Conservation (phyloP, 2,797 vertebrate species). For the Hippopotamyrus pictus region DNA sequence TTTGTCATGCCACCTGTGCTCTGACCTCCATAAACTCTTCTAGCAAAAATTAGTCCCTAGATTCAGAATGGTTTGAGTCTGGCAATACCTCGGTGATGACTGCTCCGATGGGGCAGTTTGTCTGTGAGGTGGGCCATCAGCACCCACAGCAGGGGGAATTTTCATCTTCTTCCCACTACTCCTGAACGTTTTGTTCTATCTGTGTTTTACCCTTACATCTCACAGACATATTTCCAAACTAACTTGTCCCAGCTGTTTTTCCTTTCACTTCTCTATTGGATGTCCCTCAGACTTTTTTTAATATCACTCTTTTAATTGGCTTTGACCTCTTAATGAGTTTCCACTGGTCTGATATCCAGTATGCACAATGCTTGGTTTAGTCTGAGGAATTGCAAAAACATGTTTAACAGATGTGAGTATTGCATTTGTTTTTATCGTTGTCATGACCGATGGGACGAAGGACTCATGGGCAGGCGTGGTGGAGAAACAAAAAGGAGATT, state of each 20-base stretch:
- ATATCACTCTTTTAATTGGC: not conserved
- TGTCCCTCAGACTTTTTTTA: not conserved
- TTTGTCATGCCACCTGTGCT: not conserved
- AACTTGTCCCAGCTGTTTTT: not conserved
- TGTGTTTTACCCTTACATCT: not conserved
- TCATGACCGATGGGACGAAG: not conserved
- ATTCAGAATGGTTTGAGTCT: not conserved
- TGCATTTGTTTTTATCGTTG: not conserved
- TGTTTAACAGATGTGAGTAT: not conserved
- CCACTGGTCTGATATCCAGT: not conserved
- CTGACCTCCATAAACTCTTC: not conserved
- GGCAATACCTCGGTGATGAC: not conserved
- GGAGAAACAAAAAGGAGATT: not conserved
- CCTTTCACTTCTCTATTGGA: not conserved
- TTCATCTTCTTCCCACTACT: not conserved
- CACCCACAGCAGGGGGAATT: not conserved
- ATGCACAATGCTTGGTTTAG: not conserved
- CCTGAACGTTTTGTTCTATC: not conserved
- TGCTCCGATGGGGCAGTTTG: not conserved
- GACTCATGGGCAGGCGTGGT: not conserved
- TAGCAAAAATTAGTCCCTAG: not conserved
- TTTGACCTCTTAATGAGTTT: not conserved
- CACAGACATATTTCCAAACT: not conserved
- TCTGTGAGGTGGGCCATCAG: not conserved
- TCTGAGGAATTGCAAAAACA: not conserved